phyloP scores from a whole-genome alignment of 2,113 vertebrate species.

The Tychaedon coryphoeus region DNA sequence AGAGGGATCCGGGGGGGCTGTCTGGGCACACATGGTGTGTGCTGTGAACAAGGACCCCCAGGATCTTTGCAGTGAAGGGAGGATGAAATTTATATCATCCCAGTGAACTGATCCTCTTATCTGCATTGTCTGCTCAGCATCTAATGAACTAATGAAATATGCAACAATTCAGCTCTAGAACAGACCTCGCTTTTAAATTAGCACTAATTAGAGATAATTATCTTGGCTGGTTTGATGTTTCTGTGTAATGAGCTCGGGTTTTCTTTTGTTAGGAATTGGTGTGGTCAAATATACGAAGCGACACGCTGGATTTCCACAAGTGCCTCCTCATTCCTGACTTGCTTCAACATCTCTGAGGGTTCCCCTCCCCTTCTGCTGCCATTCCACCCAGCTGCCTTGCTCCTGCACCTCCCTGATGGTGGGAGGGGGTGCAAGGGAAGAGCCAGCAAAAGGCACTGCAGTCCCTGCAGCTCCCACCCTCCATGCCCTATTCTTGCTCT shows the following conservation, averaged over 20 bases:
- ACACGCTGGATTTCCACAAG: not conserved
- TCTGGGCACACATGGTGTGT: not conserved
- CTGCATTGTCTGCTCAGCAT: conserved; percentile 49
- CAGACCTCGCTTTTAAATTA: conserved; percentile 63
- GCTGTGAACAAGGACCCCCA: not conserved
- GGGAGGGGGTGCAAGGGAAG: not conserved
- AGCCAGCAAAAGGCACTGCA: not conserved
- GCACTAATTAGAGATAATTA: conserved; percentile 72
- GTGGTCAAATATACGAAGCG: conserved; percentile 15
- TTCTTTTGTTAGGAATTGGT: conserved; percentile 44
- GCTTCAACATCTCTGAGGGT: not conserved
- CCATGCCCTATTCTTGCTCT: not conserved
- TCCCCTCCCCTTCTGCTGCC: not conserved
- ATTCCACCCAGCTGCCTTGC: not conserved
- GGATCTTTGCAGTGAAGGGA: not conserved
- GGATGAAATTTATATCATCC: conserved; percentile 4
- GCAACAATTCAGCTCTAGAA: conserved; percentile 60
- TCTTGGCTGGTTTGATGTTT: conserved; percentile 65
- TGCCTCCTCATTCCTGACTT: not conserved
- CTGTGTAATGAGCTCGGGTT: conserved; percentile 44
- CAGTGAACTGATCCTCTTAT: conserved; percentile 38
- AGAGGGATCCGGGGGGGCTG: not conserved
- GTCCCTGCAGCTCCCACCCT: not conserved
- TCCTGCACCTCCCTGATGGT: not conserved
- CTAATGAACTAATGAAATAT: conserved; percentile 68